phyloP scores from a whole-genome alignment of 2,797 vertebrate species.

The Myotis daubentonii region DNA sequence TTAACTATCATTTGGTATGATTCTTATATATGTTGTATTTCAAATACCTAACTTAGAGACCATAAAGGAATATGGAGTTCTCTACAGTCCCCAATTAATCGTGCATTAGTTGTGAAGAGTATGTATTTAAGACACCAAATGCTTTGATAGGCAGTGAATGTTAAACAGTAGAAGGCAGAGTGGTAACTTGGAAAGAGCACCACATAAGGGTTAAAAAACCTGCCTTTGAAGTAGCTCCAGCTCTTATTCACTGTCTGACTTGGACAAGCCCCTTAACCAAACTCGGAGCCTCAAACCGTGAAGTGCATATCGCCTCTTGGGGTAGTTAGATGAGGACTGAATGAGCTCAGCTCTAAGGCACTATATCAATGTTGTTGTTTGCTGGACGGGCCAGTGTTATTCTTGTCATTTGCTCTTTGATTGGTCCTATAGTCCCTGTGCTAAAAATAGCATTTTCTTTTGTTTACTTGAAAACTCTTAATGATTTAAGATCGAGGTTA shows the following conservation, averaged over 20 bases:
- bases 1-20: background rate
- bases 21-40: background rate
- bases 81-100: conserved; percentile 38
- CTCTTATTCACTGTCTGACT: background rate
- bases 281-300: background rate
- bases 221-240: background rate
- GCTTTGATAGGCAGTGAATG: background rate
- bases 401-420: conserved; percentile 25
- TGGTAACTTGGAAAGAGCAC: background rate
- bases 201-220: background rate
- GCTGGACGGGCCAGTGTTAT: background rate
- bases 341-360: background rate
- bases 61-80: background rate
- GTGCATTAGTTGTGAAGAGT: background rate
- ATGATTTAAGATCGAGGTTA: background rate
- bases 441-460: conserved; percentile 42
- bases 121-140: background rate
- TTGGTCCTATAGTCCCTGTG: background rate
- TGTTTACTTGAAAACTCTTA: conserved; percentile 12
- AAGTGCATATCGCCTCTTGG: background rate
- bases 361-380: background rate
- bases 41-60: background rate
- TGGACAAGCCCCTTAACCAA: background rate
- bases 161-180: background rate
- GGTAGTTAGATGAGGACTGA: background rate